A percentile compares a stretch with the other conserved stretches of the same genome.
Evolutionary conservation across 2,797 vertebrate genomes (phyloP).

Genomic region (Alfaro cultratus): DNA sequence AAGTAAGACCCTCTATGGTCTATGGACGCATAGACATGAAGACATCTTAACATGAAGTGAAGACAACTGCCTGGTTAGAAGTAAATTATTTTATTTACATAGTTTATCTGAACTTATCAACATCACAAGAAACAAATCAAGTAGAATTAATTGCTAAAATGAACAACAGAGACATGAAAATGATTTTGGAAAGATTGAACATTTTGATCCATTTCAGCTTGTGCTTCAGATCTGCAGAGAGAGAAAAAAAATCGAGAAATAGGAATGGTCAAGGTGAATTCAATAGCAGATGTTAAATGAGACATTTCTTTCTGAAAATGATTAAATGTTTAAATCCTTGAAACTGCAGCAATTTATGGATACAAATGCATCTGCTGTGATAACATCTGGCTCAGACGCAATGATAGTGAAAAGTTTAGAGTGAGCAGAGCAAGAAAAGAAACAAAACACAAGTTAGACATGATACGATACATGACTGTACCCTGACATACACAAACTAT

Average conservation of each 20-base stretch:
- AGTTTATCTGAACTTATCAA: slow-evolving; percentile 42
- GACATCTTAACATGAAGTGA: slow-evolving; percentile 42
- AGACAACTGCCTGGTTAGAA: slow-evolving; percentile 45
- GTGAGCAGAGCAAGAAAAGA: not conserved
- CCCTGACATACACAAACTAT: slow-evolving; percentile 50
- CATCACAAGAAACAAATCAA: slow-evolving; percentile 60
- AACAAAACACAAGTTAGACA: slow-evolving; percentile 45
- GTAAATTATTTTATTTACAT: slow-evolving; percentile 68
- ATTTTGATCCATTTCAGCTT: slow-evolving; percentile 22
- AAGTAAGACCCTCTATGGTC: too few species aligned
- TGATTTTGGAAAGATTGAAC: slow-evolving; percentile 24
- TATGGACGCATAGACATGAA: too few species aligned
- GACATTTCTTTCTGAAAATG: not conserved
- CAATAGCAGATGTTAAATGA: not conserved
- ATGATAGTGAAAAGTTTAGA: slow-evolving; percentile 45
- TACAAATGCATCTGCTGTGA: slow-evolving; percentile 3
- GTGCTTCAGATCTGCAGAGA: slow-evolving; percentile 12
- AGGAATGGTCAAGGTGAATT: not conserved
- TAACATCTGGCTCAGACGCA: slow-evolving; percentile 12
- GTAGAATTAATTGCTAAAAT: slow-evolving; percentile 32
- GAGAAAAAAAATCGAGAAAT: not conserved
- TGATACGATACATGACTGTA: slow-evolving; percentile 41
- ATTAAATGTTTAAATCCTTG: not conserved
- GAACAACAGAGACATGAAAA: slow-evolving; percentile 24
- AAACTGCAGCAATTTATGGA: slow-evolving; percentile 1